Evolutionary conservation across 2,888 invertebrate genomes (phyloP), one percentile per base, ranked within the genome.

Genomic region (Ophraella communa): DNA sequence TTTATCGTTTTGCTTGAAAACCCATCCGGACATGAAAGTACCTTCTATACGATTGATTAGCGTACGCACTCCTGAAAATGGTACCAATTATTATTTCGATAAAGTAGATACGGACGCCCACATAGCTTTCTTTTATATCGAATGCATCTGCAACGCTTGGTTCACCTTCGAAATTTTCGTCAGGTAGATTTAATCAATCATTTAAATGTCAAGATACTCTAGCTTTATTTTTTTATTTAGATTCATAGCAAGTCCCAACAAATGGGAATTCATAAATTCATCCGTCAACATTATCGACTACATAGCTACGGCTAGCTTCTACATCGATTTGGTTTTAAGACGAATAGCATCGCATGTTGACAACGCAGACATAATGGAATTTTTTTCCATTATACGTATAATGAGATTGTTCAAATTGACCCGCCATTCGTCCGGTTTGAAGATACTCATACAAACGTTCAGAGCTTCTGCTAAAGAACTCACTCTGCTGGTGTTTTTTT

Each of bases 121-220:
- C 84, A 89, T 94, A 72, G 96, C 95, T 77, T 98, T 98, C 87
- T 97, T 97, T 86, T 98, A 97, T 87, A 95, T 98, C 80, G 98
- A 98, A 85, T 96, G 96, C 85, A 91, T 97, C 73, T 98, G 98
- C 85, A 98, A 98, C 84, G 95, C 98, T 68, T 99, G 99, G 99
- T 99, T 99, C 85, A 98, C 98, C 33, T 88, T 98, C 78, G 98
- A 98, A 83, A 96, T 99, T 81, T 87, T 97, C 77, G 77, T 83
- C 62, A 76, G 75, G 71, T 72, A 57, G 66, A 64, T 64, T 23
- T n/a, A n/a, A n/a, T n/a, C n/a, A n/a, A n/a, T n/a, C n/a, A n/a
- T n/a, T n/a, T n/a, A n/a, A n/a, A n/a, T n/a, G n/a, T n/a, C n/a
- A n/a, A n/a, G 14, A 17, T 44, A 44, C 44, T 17, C 2, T 14